These are phyloP conservation scores for Ctenodactylus gundi DNA, from an alignment of 2,113 vertebrate species.

Conservation along the genomic window DNA sequence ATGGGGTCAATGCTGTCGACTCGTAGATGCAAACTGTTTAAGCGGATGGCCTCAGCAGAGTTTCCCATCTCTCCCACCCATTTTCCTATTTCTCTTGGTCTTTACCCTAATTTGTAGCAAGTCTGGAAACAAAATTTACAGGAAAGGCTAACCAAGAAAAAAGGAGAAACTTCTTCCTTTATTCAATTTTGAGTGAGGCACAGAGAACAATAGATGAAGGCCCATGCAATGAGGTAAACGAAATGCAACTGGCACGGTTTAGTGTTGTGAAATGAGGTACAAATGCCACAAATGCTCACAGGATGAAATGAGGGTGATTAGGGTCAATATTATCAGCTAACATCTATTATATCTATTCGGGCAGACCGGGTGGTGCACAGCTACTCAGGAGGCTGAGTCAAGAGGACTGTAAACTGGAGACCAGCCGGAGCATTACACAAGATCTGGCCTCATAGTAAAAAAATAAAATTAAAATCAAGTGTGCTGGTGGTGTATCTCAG, in stretches of 20 bases:
- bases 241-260: neutral
- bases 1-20: neutral
- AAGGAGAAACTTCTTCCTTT: slow-evolving; percentile 48
- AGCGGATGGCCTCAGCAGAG: neutral
- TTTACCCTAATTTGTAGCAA: slow-evolving; percentile 53
- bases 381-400: neutral
- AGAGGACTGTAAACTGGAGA: neutral
- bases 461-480: neutral
- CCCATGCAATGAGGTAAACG: neutral
- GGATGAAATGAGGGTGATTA: neutral
- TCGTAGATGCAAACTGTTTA: neutral
- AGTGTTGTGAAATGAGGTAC: neutral
- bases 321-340: neutral
- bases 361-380: neutral
- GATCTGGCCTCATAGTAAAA: neutral
- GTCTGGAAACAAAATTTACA: slow-evolving; percentile 64
- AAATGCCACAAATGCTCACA: neutral
- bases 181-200: slow-evolving; percentile 26
- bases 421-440: neutral
- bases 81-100: slow-evolving; percentile 53
- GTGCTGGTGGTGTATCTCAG: neutral
- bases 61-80: neutral
- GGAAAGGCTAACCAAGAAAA: slow-evolving; percentile 40
- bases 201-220: neutral
- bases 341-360: too few relatives aligned